Conservation (phyloP, 2,113 vertebrate genomes). For the Paratilapia polleni region DNA sequence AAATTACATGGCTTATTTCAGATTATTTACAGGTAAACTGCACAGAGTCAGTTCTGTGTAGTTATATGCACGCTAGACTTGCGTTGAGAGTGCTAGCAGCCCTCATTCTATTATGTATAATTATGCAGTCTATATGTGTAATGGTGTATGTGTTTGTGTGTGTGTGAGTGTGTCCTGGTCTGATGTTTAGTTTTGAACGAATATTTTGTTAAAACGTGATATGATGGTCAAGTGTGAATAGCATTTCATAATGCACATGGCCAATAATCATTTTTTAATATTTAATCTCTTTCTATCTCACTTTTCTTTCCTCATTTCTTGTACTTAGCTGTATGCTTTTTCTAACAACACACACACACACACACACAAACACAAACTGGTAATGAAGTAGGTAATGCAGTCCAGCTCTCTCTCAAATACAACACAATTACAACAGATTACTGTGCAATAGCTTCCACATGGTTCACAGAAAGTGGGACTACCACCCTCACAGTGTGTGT, state of each 20-base stretch:
- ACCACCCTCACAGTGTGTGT: slow-evolving; percentile 57
- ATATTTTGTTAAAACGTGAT: not conserved
- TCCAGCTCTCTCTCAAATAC: slow-evolving; percentile 68
- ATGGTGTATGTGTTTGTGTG: slow-evolving; percentile 26
- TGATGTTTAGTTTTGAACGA: not conserved
- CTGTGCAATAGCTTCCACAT: slow-evolving; percentile 76
- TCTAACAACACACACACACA: not conserved
- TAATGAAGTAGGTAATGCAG: slow-evolving; percentile 70
- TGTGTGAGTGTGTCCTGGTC: not conserved
- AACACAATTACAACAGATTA: slow-evolving; percentile 77
- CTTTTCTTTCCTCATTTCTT: slow-evolving; percentile 3
- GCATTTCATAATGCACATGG: not conserved
- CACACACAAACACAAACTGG: not conserved
- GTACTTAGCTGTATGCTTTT: not conserved
- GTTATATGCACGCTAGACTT: slow-evolving; percentile 44
- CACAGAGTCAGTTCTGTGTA: slow-evolving; percentile 16
- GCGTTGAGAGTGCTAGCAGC: slow-evolving; percentile 19
- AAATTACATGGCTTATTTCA: slow-evolving; percentile 48
- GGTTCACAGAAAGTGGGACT: slow-evolving; percentile 71
- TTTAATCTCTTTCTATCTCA: not conserved
- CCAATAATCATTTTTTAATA: rapidly evolving
- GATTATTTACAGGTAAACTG: slow-evolving; percentile 49
- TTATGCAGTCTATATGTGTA: slow-evolving; percentile 39
- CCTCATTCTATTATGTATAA: slow-evolving; percentile 35
- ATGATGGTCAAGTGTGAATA: not conserved